A percentile compares a stretch with the other conserved stretches of the same genome.
phyloP scores from a whole-genome alignment of 1,140 invertebrate species.

The Psix sp. region DNA sequence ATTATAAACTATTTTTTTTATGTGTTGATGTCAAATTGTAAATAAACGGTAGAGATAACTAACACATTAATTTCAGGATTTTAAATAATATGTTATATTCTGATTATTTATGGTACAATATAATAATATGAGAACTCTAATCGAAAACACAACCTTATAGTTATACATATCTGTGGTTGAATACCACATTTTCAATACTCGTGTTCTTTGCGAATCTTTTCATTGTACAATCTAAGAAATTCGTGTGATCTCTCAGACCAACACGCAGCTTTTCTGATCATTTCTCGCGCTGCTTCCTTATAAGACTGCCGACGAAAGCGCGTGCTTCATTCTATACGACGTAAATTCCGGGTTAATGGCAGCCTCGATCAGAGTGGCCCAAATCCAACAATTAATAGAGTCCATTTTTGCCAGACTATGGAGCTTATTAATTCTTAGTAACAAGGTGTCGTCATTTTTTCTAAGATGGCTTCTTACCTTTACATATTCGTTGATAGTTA shows the following conservation, averaged over 20 bases:
- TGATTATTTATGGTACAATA: not conserved
- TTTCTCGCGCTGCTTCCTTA: not conserved
- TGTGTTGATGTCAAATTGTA: not conserved
- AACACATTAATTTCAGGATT: too few species aligned
- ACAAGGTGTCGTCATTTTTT: not conserved
- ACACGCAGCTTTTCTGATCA: constrained; percentile 8
- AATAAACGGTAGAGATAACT: too few species aligned
- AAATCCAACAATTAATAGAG: constrained; percentile 38
- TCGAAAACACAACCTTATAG: not conserved
- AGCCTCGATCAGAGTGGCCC: constrained; percentile 8
- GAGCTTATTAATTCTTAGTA: constrained; percentile 2
- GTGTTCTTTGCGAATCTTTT: not conserved
- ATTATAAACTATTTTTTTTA: not conserved
- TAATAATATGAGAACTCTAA: too few species aligned
- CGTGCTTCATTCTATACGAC: constrained; percentile 49
- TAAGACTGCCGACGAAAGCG: constrained; percentile 1
- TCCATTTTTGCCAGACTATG: not conserved
- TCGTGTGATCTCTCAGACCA: constrained; percentile 3
- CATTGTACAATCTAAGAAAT: constrained; percentile 9
- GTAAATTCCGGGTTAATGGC: constrained; percentile 41
- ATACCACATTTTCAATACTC: not conserved
- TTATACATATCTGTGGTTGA: not conserved
- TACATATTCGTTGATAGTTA: constrained; percentile 10
- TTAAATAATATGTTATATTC: not conserved
- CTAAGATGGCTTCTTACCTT: not conserved